Evolutionary conservation across 2,113 vertebrate species (phyloP).

Genomic region (Phyllostomus discolor): DNA sequence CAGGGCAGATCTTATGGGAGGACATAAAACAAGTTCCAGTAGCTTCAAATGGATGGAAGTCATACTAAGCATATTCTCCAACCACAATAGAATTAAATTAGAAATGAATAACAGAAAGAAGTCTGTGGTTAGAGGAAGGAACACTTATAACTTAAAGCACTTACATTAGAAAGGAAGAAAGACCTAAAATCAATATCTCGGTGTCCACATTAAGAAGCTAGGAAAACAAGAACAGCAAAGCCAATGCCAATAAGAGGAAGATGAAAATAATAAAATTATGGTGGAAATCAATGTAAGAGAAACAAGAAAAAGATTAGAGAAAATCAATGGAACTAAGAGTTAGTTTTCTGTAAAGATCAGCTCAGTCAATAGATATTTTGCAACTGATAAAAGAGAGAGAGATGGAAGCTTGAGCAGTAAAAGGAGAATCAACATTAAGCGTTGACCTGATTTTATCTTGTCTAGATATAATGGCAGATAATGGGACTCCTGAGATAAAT

Average conservation of each 20-base stretch:
- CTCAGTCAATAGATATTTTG: not conserved
- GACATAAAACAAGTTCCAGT: not conserved
- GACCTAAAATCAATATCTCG: conserved; percentile 30
- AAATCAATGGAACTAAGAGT: conserved; percentile 33
- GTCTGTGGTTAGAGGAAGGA: not conserved
- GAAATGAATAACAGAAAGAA: not conserved
- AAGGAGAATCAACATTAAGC: not conserved
- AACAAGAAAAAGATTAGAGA: not conserved
- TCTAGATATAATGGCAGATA: not conserved
- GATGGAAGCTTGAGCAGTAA: not conserved
- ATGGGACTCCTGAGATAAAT: not conserved
- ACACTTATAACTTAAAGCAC: conserved; percentile 5
- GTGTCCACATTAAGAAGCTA: conserved; percentile 10
- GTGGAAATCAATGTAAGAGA: conserved; percentile 27
- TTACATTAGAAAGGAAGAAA: not conserved
- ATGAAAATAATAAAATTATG: not conserved
- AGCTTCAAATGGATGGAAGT: not conserved
- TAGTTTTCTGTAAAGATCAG: not conserved
- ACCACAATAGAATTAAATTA: not conserved
- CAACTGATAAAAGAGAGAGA: not conserved
- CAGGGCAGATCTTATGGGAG: not conserved
- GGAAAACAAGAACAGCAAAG: conserved; percentile 8
- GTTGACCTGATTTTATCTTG: not conserved
- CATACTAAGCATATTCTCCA: not conserved
- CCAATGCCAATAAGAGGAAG: not conserved